Evolutionary conservation across 2,797 vertebrate genomes (phyloP), one percentile per base, ranked within the genome.

Genomic region (Myotis myotis): DNA sequence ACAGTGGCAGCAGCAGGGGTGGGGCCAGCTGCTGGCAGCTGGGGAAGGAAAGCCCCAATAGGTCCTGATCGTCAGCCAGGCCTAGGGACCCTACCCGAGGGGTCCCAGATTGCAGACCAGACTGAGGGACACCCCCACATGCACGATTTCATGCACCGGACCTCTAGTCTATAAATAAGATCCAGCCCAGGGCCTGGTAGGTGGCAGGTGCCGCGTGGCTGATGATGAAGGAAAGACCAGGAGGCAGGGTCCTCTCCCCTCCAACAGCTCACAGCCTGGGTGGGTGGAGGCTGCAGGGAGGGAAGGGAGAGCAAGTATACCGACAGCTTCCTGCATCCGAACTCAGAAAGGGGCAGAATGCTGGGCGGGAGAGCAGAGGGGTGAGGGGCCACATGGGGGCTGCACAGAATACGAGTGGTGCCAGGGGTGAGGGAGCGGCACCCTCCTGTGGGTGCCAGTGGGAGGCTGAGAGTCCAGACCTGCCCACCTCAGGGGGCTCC

Each of bases 381-480:
- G 8, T 44, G 41, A 44, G 41, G 41, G 7, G 41, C 41, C 19
- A 3, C 51, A 0, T 28, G 8, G 11, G 62, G 44, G 71, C 41
- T 0, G 8, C 38, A 12, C 23, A 3, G 25, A 51, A 6, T 11
- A 2, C 23, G 23, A 49, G 47, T 30, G 16, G 36, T 30, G 53
- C 7, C 10, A 6, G 55, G n/a, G n/a, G 33, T 11, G 17, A 23
- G 55, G 64, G 68, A 76, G 49, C 20, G 15, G n/a, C 12, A 23
- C 19, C n/a, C 10, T 36, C 49, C n/a, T 15, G 75, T 55, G 75
- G 20, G 28, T 8, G 4, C 17, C 75, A n/a, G 15, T n/a, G 30
- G 0, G 2, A 41, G 41, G 15, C 2, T 5, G 6, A 13, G 60
- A 25, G 30, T 8, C 0, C n/a, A 33, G 51, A 53, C 20, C 20